Evolutionary conservation across 37 sponge, comb jelly and placozoan genomes (phyloP).

Genomic region (Agelas oroides): DNA sequence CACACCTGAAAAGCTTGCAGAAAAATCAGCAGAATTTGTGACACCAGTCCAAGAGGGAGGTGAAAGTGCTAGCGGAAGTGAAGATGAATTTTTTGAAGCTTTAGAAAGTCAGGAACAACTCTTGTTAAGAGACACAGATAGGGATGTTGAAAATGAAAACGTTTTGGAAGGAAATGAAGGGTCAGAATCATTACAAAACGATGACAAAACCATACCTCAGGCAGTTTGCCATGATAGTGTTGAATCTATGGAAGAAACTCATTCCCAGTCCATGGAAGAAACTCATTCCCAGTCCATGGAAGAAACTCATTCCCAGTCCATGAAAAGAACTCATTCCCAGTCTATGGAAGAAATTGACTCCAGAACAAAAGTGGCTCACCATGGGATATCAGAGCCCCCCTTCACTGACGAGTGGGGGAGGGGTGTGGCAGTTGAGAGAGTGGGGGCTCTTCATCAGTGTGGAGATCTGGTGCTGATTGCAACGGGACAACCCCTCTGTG

Average conservation of each 20-base stretch:
- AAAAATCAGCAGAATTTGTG: too few relatives aligned
- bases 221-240: too few relatives aligned
- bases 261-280: not conserved
- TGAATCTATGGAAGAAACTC: not conserved
- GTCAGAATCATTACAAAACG: too few relatives aligned
- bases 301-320: not conserved
- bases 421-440: not conserved
- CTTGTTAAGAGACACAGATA: not conserved
- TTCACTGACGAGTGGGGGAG: not conserved
- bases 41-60: too few relatives aligned
- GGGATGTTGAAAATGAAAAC: not conserved
- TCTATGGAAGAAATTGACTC: too few relatives aligned
- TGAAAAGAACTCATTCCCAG: not conserved
- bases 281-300: not conserved
- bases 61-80: conserved; percentile 32
- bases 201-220: too few relatives aligned
- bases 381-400: too few relatives aligned
- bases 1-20: not conserved
- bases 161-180: not conserved
- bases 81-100: conserved; percentile 86
- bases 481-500: conserved; percentile 74
- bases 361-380: too few relatives aligned
- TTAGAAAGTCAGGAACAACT: conserved; percentile 42
- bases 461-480: conserved; percentile 78
- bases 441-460: conserved; percentile 56